Base-by-base conservation (phyloP, 2,888 invertebrate species). In the Eilema caniola region DNA sequence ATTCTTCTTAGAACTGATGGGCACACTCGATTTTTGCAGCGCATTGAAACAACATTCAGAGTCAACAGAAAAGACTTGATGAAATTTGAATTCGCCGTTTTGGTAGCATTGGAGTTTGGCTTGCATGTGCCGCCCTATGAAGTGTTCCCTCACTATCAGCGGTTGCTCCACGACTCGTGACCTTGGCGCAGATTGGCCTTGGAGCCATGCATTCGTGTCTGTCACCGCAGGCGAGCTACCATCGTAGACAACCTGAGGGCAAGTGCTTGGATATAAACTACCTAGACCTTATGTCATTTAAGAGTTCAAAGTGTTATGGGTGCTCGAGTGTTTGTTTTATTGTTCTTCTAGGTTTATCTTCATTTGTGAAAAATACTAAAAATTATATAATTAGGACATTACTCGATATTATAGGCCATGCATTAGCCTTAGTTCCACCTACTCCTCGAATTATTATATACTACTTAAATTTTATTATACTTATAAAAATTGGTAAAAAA, bases 101-200 rank as follows among this genome's bases (percentile, higher is more conserved):
- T 99, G 68, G 98, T 99, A 66, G 99, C 99, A 4, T 95, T 99
- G 73, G 99, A 99, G 93, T 99, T 99, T 89, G 98, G 98, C 16
- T 96, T 99, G 71, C 99, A 99, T 93, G 96, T 99, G 79, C 98
- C 99, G 31, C 98, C 98, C 67, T 97, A 97, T 95, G 99, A 99
- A 93, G 97, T 99, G 78, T 97, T 98, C 92, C 99, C 99, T 16
- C 99, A 99, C 92, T 99, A 99, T 95, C 99, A 99, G 94, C 97
- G 99, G 70, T 96, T 99, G 81, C 96, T 98, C 77, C 98, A 98
- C 93, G 98, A 98, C 89, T 98, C 98, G 93, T 98, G 97, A 98
- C 96, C 88, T 81, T 85, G 91, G 92, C 93, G 91, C 71, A 80
- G 89, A 73, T 86, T 87, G 87, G 88, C 90, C 72, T 74, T 84